Conservation (phyloP, 2,888 invertebrate genomes). For the Trichopoda pennipes region DNA sequence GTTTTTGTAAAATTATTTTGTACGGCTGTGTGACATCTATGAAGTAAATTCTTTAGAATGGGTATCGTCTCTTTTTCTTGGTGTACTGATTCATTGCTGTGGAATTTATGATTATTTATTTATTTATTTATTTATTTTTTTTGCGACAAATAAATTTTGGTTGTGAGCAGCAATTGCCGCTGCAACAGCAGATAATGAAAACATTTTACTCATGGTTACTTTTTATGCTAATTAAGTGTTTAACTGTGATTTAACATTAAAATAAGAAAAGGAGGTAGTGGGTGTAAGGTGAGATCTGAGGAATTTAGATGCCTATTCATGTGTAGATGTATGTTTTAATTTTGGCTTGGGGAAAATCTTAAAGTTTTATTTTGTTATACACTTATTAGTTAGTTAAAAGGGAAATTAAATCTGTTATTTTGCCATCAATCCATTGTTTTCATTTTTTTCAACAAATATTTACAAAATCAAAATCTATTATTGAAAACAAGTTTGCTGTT, state of each 20-base stretch:
- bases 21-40: neutral
- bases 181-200: constrained; percentile 54
- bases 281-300: neutral
- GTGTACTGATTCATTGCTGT: constrained; percentile 25
- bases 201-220: constrained; percentile 63
- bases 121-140: neutral
- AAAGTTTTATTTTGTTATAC: too few species aligned
- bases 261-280: neutral
- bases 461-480: too few species aligned
- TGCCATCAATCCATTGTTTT: too few species aligned
- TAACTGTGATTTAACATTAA: constrained; percentile 56
- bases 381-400: too few species aligned
- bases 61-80: neutral
- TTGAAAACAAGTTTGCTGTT: too few species aligned
- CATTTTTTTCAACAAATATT: too few species aligned
- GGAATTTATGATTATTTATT: constrained; percentile 41
- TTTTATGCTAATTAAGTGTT: constrained; percentile 68
- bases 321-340: too few species aligned
- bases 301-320: constrained; percentile 12
- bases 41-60: neutral
- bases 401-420: too few species aligned
- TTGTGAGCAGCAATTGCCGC: constrained; percentile 23
- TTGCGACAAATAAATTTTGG: constrained; percentile 46
- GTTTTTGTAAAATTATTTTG: neutral
- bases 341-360: too few species aligned